These are phyloP conservation scores for Neodiprion pinetum DNA, from an alignment of 1,140 invertebrate genomes.

Conservation along the genomic window DNA sequence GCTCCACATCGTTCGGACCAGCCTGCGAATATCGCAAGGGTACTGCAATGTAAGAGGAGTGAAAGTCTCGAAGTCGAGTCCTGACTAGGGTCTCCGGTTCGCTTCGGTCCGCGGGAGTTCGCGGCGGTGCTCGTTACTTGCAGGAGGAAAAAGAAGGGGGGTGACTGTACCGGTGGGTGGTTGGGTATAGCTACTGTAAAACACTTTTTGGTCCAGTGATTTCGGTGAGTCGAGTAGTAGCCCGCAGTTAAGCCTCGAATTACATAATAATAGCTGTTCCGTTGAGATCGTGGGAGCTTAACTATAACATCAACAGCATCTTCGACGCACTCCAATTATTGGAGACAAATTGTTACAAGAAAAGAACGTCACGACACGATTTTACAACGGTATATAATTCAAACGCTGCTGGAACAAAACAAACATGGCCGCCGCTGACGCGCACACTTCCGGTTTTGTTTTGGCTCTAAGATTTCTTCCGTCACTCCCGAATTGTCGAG, in stretches of 20 bases:
- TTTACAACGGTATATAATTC: no score
- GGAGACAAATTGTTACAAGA: no score
- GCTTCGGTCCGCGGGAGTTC: background rate
- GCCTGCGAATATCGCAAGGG: background rate
- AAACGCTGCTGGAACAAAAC: no score
- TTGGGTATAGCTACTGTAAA: background rate
- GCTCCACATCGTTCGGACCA: background rate
- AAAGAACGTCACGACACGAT: no score
- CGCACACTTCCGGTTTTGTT: no score
- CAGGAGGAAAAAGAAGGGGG: background rate
- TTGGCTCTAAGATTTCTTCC: no score
- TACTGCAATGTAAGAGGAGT: background rate
- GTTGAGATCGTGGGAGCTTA: no score
- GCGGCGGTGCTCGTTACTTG: background rate
- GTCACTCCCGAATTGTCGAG: no score
- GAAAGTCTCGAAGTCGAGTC: slow-evolving; percentile 5
- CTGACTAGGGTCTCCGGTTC: background rate
- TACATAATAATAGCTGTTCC: no score
- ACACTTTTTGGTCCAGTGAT: background rate
- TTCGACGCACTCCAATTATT: no score
- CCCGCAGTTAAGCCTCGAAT: background rate
- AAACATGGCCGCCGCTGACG: no score
- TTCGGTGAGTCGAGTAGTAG: background rate
- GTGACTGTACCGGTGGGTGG: background rate
- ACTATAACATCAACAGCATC: no score